These are phyloP conservation scores for Eupithecia inturbata DNA, from an alignment of 2,888 invertebrate genomes.

Conservation along the genomic window DNA sequence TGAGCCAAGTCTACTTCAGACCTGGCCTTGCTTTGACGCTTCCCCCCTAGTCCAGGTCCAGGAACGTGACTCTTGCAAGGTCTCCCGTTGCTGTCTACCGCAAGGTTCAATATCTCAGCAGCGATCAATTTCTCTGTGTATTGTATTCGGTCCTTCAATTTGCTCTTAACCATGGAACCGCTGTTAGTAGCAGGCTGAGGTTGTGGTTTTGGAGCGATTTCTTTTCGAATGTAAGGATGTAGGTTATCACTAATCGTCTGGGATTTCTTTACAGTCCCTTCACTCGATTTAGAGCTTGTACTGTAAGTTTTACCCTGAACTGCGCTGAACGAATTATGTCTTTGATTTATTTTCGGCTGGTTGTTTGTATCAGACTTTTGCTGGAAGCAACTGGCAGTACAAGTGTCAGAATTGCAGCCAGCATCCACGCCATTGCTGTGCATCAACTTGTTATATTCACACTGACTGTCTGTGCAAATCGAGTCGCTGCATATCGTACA, in stretches of 20 bases:
- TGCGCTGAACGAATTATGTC: constrained; percentile 80
- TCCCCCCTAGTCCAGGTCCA: constrained; percentile 60
- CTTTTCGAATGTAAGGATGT: constrained; percentile 82
- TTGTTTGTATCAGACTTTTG: constrained; percentile 66
- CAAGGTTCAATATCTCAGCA: constrained; percentile 77
- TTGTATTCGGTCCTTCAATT: constrained; percentile 77
- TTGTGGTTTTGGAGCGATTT: constrained; percentile 65
- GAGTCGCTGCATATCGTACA: constrained; percentile 81
- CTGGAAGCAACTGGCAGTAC: constrained; percentile 74
- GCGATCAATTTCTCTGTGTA: constrained; percentile 80
- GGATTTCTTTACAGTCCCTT: constrained; percentile 75
- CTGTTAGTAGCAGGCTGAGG: constrained; percentile 52
- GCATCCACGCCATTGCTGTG: constrained; percentile 76
- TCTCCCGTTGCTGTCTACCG: constrained; percentile 63
- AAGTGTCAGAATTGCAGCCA: constrained; percentile 76
- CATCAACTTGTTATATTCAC: constrained; percentile 79
- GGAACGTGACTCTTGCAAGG: constrained; percentile 65
- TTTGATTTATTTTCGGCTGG: constrained; percentile 66
- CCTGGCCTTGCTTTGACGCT: constrained; percentile 81
- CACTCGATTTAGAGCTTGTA: constrained; percentile 62
- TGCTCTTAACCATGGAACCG: constrained; percentile 60
- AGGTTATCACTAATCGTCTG: constrained; percentile 77
- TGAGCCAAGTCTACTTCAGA: constrained; percentile 85
- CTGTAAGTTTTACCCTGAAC: constrained; percentile 73
- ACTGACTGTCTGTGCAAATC: constrained; percentile 81